Evolutionary conservation across 1,140 invertebrate species (phyloP).

Genomic region (Calliopsis andreniformis): DNA sequence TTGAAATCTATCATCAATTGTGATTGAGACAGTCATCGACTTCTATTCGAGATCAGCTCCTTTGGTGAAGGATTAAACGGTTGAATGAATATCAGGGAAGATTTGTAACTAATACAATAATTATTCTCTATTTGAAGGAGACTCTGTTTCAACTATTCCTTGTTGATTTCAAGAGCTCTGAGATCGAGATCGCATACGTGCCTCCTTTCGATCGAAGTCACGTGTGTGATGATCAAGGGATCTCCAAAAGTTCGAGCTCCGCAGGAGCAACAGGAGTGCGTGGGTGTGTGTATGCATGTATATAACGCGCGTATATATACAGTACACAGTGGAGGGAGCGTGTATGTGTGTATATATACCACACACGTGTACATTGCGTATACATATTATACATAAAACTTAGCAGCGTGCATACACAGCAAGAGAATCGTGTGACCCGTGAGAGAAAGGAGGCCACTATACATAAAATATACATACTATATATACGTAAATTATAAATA

Average conservation of each 20-base stretch:
- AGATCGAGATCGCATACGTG: not conserved
- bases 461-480: conserved; percentile 57
- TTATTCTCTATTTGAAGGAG: too few relatives aligned
- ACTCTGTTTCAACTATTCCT: too few relatives aligned
- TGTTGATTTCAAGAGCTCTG: too few relatives aligned
- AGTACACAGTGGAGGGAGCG: conserved; percentile 49
- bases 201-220: not conserved
- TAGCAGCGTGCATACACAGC: conserved; percentile 40
- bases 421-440: conserved; percentile 12
- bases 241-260: too few relatives aligned
- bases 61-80: too few relatives aligned
- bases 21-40: too few relatives aligned
- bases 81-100: too few relatives aligned
- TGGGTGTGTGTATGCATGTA: conserved; percentile 45
- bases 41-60: too few relatives aligned
- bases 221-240: not conserved
- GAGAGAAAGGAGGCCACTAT: conserved; percentile 38
- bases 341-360: conserved; percentile 26
- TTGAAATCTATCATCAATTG: too few relatives aligned
- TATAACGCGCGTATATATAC: conserved; percentile 59
- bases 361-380: conserved; percentile 56
- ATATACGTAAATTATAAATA: conserved; percentile 62
- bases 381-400: conserved; percentile 53
- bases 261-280: too few relatives aligned
- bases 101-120: too few relatives aligned